A percentile compares a stretch with the other conserved stretches of the same genome.
These are phyloP conservation scores for Amphiprion percula DNA, from an alignment of 2,113 vertebrate species.

Conservation along the genomic window DNA sequence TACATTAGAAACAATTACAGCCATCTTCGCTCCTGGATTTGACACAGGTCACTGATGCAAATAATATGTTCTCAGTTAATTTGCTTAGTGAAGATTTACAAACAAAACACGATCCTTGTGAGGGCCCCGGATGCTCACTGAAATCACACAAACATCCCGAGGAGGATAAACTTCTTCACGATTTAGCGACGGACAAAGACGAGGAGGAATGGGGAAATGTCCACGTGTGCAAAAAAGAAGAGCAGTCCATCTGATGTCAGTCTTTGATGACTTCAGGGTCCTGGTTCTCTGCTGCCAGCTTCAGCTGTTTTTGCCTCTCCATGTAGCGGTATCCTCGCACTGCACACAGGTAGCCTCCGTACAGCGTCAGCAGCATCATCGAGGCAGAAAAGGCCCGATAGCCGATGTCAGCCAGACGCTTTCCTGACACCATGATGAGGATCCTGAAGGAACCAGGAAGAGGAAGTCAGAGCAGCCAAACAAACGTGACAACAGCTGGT, in stretches of 20 bases:
- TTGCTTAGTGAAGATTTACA: slow-evolving; percentile 23
- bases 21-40: slow-evolving; percentile 1
- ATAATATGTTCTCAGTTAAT: slow-evolving; percentile 14
- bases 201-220: slow-evolving; percentile 30
- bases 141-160: slow-evolving; percentile 3
- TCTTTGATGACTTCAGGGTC: slow-evolving; percentile 76
- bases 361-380: slow-evolving; percentile 93
- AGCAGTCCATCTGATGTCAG: slow-evolving; percentile 38
- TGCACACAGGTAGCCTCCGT: slow-evolving; percentile 90
- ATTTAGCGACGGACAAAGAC: not conserved
- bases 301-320: slow-evolving; percentile 74
- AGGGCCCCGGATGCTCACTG: not conserved
- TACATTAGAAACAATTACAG: slow-evolving; percentile 51
- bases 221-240: slow-evolving; percentile 29
- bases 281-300: slow-evolving; percentile 82
- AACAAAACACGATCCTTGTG: slow-evolving; percentile 16
- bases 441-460: slow-evolving; percentile 21
- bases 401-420: slow-evolving; percentile 91
- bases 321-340: slow-evolving; percentile 83
- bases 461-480: not conserved
- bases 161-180: slow-evolving; percentile 21
- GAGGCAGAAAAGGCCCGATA: slow-evolving; percentile 91
- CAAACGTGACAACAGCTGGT: too few relatives aligned
- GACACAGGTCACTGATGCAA: slow-evolving; percentile 14
- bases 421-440: slow-evolving; percentile 87